phyloP scores from a whole-genome alignment of 1,140 invertebrate species.

The Saccostrea echinata region DNA sequence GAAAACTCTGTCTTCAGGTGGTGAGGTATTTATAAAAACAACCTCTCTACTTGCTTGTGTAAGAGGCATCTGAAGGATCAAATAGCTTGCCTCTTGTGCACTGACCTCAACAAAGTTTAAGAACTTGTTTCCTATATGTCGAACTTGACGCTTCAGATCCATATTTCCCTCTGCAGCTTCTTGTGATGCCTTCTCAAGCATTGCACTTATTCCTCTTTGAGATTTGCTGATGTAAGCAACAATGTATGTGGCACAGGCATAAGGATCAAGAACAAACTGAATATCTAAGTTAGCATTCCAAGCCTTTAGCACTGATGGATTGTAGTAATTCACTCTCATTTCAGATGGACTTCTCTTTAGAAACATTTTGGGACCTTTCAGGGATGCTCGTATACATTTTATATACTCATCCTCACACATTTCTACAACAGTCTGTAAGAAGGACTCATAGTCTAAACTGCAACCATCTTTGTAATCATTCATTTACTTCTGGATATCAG shows the following conservation, averaged over 20 bases:
- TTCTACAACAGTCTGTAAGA: constrained; percentile 52
- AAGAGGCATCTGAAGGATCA: constrained; percentile 57
- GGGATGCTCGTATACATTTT: constrained; percentile 54
- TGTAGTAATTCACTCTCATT: constrained; percentile 46
- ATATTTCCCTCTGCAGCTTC: constrained; percentile 56
- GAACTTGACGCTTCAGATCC: constrained; percentile 40
- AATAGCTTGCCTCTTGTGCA: constrained; percentile 55
- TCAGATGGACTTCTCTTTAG: constrained; percentile 57
- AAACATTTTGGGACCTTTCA: constrained; percentile 53
- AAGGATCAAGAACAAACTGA: constrained; percentile 63
- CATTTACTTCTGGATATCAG: constrained; percentile 43
- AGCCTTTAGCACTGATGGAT: constrained; percentile 26
- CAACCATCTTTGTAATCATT: constrained; percentile 46
- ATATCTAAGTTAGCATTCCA: constrained; percentile 58
- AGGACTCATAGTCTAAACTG: constrained; percentile 52
- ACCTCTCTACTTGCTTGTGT: constrained; percentile 44
- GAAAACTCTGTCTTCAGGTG: constrained; percentile 41
- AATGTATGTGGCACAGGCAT: constrained; percentile 62
- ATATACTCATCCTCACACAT: constrained; percentile 59
- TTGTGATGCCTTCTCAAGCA: constrained; percentile 50
- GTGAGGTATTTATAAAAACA: constrained; percentile 61
- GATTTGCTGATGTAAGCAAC: constrained; percentile 56
- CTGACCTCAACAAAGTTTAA: constrained; percentile 47
- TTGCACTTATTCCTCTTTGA: constrained; percentile 57
- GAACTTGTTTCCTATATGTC: constrained; percentile 45